These are phyloP conservation scores for Sepiola atlantica DNA, from an alignment of 2,888 invertebrate species.

Conservation along the genomic window DNA sequence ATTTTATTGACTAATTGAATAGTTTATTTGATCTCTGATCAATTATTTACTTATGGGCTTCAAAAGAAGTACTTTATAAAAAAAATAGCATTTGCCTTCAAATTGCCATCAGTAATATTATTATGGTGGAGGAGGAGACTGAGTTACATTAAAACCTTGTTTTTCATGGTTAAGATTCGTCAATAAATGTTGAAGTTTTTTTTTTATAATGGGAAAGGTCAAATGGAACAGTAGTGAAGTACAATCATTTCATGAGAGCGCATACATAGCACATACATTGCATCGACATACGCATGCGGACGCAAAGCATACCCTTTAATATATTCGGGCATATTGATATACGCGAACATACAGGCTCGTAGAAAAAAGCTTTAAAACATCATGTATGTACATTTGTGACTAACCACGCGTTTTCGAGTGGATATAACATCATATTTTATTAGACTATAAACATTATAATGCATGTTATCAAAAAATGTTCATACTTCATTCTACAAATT, in stretches of 20 bases:
- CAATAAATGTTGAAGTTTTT: too few relatives aligned
- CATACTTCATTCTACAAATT: too few relatives aligned
- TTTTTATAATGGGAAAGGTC: neutral
- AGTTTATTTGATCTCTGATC: neutral
- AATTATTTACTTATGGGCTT: neutral
- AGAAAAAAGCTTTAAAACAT: too few relatives aligned
- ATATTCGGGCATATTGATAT: too few relatives aligned
- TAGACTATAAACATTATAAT: too few relatives aligned
- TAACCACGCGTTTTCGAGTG: too few relatives aligned
- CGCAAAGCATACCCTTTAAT: too few relatives aligned
- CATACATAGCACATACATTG: neutral
- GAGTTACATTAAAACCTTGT: neutral
- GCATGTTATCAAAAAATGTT: too few relatives aligned
- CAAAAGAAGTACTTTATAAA: neutral
- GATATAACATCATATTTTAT: too few relatives aligned
- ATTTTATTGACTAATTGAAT: neutral
- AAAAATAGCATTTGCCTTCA: neutral
- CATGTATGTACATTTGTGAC: too few relatives aligned
- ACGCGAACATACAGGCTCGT: too few relatives aligned
- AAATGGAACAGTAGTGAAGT: neutral
- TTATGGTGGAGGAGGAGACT: neutral
- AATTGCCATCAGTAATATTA: neutral
- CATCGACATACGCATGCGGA: neutral
- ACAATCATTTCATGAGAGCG: neutral
- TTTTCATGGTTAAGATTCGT: neutral